These are phyloP conservation scores for Athalia cordata DNA, from an alignment of 2,888 invertebrate species.

Conservation along the genomic window DNA sequence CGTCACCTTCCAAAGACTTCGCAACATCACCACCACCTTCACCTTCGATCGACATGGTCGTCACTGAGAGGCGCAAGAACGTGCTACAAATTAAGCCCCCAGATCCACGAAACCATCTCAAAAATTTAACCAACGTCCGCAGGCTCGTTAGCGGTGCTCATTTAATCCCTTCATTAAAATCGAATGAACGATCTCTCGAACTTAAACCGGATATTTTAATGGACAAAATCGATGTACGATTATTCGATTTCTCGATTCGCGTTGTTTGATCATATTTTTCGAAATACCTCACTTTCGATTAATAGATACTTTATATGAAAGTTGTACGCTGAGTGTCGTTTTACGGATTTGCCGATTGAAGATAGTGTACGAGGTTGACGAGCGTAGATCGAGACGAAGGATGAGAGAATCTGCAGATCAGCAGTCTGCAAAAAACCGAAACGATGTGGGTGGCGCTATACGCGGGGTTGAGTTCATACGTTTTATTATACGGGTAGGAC, in stretches of 20 bases:
- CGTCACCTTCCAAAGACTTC: conserved; percentile 47
- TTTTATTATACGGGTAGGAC: neutral
- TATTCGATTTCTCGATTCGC: neutral
- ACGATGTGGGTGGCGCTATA: conserved; percentile 37
- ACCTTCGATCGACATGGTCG: conserved; percentile 55
- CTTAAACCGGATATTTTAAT: neutral
- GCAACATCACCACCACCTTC: conserved; percentile 43
- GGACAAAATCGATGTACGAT: no score
- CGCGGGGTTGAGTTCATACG: neutral
- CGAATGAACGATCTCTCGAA: neutral
- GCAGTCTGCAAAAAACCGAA: conserved; percentile 24
- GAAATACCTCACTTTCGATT: neutral
- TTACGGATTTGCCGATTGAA: conserved; percentile 14
- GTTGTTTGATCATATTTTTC: no score
- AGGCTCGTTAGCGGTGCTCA: conserved; percentile 38
- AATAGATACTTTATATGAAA: neutral
- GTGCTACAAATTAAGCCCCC: conserved; percentile 71
- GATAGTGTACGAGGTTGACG: conserved; percentile 5
- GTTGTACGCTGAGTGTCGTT: neutral
- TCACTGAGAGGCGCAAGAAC: conserved; percentile 65
- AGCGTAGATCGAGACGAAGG: conserved; percentile 6
- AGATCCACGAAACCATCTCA: conserved; percentile 67
- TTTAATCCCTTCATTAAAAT: conserved; percentile 1
- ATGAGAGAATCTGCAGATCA: neutral
- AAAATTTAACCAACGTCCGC: conserved; percentile 61